phyloP scores from a whole-genome alignment of 2,888 invertebrate species.

The Neuroscelio doddi region DNA sequence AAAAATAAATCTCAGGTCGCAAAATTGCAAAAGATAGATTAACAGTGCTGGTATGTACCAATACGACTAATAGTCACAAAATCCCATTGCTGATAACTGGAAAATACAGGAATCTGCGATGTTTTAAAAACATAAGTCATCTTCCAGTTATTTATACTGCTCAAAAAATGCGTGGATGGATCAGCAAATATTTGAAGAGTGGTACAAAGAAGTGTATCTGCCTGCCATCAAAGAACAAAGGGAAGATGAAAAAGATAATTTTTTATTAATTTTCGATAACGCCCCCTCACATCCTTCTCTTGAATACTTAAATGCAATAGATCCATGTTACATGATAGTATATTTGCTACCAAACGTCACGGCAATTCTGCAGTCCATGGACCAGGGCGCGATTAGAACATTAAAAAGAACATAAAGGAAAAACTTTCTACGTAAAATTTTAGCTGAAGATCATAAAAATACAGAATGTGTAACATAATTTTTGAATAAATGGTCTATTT shows the following conservation, averaged over 20 bases:
- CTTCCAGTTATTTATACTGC: too few species aligned
- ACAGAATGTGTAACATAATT: background rate
- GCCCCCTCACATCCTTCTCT: conserved; percentile 33
- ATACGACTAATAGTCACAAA: background rate
- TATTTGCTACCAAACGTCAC: conserved; percentile 48
- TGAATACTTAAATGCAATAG: conserved; percentile 20
- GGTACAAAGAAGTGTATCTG: conserved; percentile 45
- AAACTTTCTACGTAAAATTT: background rate
- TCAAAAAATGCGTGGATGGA: conserved; percentile 56
- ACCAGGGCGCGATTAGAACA: conserved; percentile 18
- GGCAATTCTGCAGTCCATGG: conserved; percentile 44
- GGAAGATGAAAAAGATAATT: conserved; percentile 16
- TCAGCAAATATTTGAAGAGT: conserved; percentile 40
- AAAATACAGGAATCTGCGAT: too few species aligned
- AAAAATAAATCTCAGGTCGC: too few species aligned
- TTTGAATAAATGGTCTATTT: conserved; percentile 11
- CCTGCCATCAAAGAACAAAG: conserved; percentile 33
- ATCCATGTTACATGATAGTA: conserved; percentile 29
- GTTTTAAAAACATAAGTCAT: conserved; percentile 2
- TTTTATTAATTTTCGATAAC: conserved; percentile 38
- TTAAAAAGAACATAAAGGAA: background rate
- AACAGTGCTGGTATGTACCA: background rate
- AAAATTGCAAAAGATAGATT: too few species aligned
- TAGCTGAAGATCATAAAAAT: background rate
- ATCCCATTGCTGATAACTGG: too few species aligned